Evolutionary conservation across 2,113 vertebrate species (phyloP).

Genomic region (Tricholaema leucomelas): DNA sequence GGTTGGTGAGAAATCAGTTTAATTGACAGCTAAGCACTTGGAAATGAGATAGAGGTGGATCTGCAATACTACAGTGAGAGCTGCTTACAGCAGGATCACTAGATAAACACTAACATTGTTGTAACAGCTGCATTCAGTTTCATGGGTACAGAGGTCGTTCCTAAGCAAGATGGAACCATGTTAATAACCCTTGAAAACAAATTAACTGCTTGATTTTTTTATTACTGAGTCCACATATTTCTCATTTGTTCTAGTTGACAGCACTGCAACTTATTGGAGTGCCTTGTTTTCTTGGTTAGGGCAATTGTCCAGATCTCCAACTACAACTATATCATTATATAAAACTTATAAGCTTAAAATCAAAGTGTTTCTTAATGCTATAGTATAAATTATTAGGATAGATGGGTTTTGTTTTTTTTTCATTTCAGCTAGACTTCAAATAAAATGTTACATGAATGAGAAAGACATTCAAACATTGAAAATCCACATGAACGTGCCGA

Average conservation of each 20-base stretch:
- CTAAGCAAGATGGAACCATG: not conserved
- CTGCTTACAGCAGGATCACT: not conserved
- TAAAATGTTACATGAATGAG: not conserved
- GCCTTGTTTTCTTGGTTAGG: not conserved
- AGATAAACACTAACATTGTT: not conserved
- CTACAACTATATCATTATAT: not conserved
- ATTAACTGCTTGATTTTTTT: not conserved
- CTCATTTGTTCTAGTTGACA: not conserved
- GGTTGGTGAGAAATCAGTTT: not conserved
- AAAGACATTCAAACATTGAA: not conserved
- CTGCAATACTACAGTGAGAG: not conserved
- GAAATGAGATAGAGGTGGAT: not conserved
- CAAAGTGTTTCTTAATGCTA: not conserved
- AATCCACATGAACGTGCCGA: not conserved
- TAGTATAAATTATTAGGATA: not conserved
- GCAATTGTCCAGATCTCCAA: not conserved
- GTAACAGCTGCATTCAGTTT: not conserved
- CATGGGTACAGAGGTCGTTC: not conserved
- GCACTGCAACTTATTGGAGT: not conserved
- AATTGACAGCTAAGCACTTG: not conserved
- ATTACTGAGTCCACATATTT: not conserved
- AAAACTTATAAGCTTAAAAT: not conserved
- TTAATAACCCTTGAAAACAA: slow-evolving; percentile 6
- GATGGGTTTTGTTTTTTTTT: no score
- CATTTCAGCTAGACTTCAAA: not conserved